A percentile compares a stretch with the other conserved stretches of the same genome.
phyloP scores from a whole-genome alignment of 2,888 invertebrate species.

The Liopterus haemorrhoidalis region DNA sequence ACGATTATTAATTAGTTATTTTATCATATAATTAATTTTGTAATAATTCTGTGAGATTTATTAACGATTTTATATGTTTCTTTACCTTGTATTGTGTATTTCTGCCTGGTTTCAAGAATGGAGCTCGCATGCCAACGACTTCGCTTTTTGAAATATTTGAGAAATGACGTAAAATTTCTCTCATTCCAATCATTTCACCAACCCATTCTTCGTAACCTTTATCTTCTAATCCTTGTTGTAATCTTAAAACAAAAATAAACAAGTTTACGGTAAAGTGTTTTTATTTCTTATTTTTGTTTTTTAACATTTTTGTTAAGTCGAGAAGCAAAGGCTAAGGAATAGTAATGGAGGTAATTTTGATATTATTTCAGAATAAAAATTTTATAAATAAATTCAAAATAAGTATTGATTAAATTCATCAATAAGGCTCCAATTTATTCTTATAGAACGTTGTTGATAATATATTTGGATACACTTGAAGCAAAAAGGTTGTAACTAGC shows the following conservation, averaged over 20 bases:
- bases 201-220: slow-evolving; percentile 90
- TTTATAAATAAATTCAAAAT: too few relatives aligned
- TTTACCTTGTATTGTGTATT: slow-evolving; percentile 84
- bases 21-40: slow-evolving; percentile 5
- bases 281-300: slow-evolving; percentile 4
- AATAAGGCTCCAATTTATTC: too few relatives aligned
- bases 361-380: too few relatives aligned
- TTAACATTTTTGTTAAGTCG: slow-evolving; percentile 4
- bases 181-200: slow-evolving; percentile 90
- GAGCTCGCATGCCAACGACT: slow-evolving; percentile 81
- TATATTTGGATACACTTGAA: too few relatives aligned
- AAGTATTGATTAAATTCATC: too few relatives aligned
- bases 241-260: slow-evolving; percentile 41
- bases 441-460: too few relatives aligned
- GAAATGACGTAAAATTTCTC: slow-evolving; percentile 76
- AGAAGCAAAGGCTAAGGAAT: too few relatives aligned
- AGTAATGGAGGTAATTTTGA: slow-evolving; percentile 8
- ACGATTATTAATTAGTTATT: not conserved
- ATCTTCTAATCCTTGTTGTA: slow-evolving; percentile 79
- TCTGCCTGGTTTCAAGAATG: slow-evolving; percentile 85
- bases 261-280: not conserved
- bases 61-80: not conserved
- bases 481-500: too few relatives aligned
- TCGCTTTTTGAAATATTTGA: slow-evolving; percentile 76
- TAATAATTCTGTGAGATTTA: slow-evolving; percentile 3